Evolutionary conservation across 2,113 vertebrate genomes (phyloP).

Genomic region (Pelusios castaneus): DNA sequence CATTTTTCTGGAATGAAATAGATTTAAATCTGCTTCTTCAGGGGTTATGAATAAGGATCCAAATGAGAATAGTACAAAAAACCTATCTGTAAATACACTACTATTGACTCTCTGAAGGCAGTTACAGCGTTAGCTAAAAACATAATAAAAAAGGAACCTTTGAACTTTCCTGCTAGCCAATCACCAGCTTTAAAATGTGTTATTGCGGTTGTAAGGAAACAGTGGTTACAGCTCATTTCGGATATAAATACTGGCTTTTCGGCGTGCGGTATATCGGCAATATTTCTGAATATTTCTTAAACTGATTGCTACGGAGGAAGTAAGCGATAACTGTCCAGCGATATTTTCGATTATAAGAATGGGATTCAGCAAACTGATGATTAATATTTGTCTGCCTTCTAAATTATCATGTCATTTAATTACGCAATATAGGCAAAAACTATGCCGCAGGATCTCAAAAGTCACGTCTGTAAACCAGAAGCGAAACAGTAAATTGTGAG

Average conservation of each 20-base stretch:
- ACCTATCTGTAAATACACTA: background rate
- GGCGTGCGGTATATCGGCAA: background rate
- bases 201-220: background rate
- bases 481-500: accelerated
- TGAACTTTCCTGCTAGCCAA: background rate
- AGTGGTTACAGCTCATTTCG: background rate
- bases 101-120: background rate
- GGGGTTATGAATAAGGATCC: background rate
- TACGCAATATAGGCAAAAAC: background rate
- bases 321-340: background rate
- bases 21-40: background rate
- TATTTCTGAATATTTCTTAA: constrained; percentile 1
- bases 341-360: background rate
- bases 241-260: background rate
- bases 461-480: background rate
- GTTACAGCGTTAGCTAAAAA: background rate
- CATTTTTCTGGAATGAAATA: background rate
- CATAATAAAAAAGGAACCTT: background rate
- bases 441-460: background rate
- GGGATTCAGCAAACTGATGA: background rate
- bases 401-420: background rate
- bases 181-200: background rate
- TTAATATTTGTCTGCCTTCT: background rate
- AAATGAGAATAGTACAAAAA: background rate
- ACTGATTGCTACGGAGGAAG: background rate